Evolutionary conservation across 2,113 vertebrate species (phyloP).

Genomic region (Canis aureus): DNA sequence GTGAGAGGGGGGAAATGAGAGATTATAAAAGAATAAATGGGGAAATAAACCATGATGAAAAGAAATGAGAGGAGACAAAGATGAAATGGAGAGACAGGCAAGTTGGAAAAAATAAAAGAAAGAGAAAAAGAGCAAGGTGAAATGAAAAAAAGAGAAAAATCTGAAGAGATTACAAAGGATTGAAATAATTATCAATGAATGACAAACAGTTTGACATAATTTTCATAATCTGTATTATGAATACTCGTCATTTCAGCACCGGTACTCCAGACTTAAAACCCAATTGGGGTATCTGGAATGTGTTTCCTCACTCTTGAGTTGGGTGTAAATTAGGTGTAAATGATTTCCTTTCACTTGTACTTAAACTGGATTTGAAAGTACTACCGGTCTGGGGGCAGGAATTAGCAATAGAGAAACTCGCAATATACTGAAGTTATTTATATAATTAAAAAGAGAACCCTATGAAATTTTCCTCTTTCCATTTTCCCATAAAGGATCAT

Average conservation of each 20-base stretch:
- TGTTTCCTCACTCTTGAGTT: slow-evolving; percentile 75
- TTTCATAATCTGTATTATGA: background rate
- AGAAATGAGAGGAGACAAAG: slow-evolving; percentile 2
- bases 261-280: slow-evolving; percentile 27
- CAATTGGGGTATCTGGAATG: slow-evolving; percentile 49
- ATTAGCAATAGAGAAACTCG: slow-evolving; percentile 74
- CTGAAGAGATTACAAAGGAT: background rate
- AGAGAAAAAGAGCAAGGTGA: background rate
- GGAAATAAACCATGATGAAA: slow-evolving; percentile 3
- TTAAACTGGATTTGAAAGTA: slow-evolving; percentile 73
- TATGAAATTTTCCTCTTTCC: background rate
- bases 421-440: slow-evolving; percentile 52
- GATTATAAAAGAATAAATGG: background rate
- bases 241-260: slow-evolving; percentile 4
- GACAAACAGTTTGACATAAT: background rate
- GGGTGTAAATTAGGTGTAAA: slow-evolving; percentile 63
- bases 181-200: slow-evolving; percentile 22
- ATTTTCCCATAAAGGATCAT: slow-evolving; percentile 46
- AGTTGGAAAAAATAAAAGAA: background rate
- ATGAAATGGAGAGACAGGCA: background rate
- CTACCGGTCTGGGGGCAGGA: slow-evolving; percentile 22
- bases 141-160: background rate
- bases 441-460: background rate
- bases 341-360: slow-evolving; percentile 82
- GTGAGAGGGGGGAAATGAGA: background rate